These are phyloP conservation scores for Notoglanidium macrostoma DNA, from an alignment of 2,797 vertebrate species.

Conservation along the genomic window DNA sequence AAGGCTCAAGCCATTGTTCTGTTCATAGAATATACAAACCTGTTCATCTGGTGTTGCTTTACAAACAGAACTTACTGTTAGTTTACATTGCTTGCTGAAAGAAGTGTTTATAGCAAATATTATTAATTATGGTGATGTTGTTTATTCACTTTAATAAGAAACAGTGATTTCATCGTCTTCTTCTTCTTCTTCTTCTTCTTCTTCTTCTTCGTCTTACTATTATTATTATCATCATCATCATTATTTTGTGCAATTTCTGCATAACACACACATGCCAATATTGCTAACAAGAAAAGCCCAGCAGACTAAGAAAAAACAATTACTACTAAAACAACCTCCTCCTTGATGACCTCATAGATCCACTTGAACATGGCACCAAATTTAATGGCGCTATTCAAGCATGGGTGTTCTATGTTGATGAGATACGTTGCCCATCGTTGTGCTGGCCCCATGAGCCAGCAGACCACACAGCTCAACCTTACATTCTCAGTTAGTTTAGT, in stretches of 20 bases:
- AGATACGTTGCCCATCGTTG: too few species aligned
- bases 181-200: too few species aligned
- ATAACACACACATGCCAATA: neutral
- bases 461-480: too few species aligned
- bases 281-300: neutral
- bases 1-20: neutral
- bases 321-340: neutral
- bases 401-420: too few species aligned
- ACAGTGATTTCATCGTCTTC: too few species aligned
- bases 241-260: neutral
- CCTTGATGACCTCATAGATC: too few species aligned
- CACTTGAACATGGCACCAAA: too few species aligned
- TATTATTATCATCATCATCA: neutral
- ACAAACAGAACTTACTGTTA: neutral
- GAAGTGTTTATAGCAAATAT: neutral
- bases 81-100: neutral
- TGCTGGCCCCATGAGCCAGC: too few species aligned
- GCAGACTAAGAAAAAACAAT: neutral
- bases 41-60: neutral
- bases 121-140: neutral
- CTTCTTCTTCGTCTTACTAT: too few species aligned
- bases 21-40: neutral
- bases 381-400: too few species aligned
- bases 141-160: too few species aligned
- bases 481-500: too few species aligned